Conservation (phyloP, 2,797 vertebrate genomes). For the Neosalanx taihuensis region DNA sequence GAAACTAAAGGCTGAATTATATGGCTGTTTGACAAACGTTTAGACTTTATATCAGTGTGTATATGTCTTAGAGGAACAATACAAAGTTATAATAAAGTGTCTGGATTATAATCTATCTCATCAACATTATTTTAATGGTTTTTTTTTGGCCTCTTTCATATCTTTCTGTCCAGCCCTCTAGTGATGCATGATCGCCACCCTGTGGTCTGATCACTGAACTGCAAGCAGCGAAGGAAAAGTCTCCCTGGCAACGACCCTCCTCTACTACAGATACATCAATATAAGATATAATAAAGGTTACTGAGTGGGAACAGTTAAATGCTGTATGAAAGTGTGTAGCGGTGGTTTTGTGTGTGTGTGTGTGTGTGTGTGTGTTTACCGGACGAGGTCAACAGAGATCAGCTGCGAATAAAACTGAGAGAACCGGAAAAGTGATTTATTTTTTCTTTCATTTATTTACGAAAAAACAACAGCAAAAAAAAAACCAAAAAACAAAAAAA, state of each 20-base stretch:
- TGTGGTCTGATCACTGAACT: conserved; percentile 69
- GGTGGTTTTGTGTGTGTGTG: no score
- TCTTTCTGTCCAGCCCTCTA: neutral
- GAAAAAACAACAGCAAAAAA: conserved; percentile 50
- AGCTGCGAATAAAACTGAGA: no score
- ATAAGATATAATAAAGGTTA: neutral
- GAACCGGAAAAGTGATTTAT: conserved; percentile 4
- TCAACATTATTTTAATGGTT: neutral
- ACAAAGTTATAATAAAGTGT: neutral
- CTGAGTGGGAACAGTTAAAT: conserved; percentile 11
- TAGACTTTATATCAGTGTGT: no score
- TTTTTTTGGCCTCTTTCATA: neutral
- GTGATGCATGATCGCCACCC: conserved; percentile 71
- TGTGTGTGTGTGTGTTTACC: no score
- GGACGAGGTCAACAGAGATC: neutral
- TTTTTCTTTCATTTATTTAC: conserved; percentile 71
- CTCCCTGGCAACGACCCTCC: neutral
- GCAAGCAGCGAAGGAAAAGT: conserved; percentile 53
- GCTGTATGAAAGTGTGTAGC: conserved; percentile 11
- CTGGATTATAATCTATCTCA: neutral
- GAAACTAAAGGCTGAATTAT: no score
- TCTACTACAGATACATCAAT: neutral
- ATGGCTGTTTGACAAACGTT: no score
- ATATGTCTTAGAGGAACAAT: no score
- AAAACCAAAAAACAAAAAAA: no score